phyloP scores from a whole-genome alignment of 2,797 vertebrate species.

The Chelon auratus region DNA sequence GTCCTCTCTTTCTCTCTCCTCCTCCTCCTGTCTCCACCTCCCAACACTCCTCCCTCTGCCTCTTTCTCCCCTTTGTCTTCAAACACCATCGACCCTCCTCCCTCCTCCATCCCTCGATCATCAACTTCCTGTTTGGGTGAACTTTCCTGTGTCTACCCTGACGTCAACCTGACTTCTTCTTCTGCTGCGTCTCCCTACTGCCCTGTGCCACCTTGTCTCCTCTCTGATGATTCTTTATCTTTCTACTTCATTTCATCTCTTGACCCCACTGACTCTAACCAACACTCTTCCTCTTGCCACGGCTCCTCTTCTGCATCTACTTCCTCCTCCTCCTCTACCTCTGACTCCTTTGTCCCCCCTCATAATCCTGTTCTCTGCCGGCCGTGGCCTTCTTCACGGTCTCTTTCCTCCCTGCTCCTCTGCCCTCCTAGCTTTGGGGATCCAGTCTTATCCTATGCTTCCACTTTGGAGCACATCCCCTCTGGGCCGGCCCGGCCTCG shows the following conservation, averaged over 20 bases:
- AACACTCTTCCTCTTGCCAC: conserved; percentile 56
- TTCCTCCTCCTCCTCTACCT: conserved; percentile 47
- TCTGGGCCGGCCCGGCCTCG: conserved; percentile 89
- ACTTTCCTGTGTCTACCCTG: conserved; percentile 71
- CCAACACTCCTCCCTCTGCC: conserved; percentile 65
- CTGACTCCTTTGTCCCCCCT: conserved; percentile 64
- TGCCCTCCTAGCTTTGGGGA: conserved; percentile 90
- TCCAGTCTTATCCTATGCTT: conserved; percentile 90
- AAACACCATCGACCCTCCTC: conserved; percentile 34
- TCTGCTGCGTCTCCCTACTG: conserved; percentile 65
- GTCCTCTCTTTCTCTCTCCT: conserved; percentile 86
- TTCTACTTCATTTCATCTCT: conserved; percentile 73
- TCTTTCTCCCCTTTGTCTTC: conserved; percentile 55
- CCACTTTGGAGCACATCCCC: conserved; percentile 94
- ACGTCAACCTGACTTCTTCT: conserved; percentile 68
- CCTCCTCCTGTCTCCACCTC: conserved; percentile 78
- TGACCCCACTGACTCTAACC: conserved; percentile 42
- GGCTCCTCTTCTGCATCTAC: conserved; percentile 67
- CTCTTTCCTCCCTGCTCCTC: conserved; percentile 87
- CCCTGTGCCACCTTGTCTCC: conserved; percentile 83
- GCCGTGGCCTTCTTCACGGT: conserved; percentile 85
- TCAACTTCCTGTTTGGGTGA: conserved; percentile 79
- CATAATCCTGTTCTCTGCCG: conserved; percentile 79
- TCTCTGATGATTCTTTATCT: conserved; percentile 86
- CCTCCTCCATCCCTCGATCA: conserved; percentile 32